These are phyloP conservation scores for Drosophila gaucha DNA, from an alignment of 2,888 invertebrate genomes.

Conservation along the genomic window DNA sequence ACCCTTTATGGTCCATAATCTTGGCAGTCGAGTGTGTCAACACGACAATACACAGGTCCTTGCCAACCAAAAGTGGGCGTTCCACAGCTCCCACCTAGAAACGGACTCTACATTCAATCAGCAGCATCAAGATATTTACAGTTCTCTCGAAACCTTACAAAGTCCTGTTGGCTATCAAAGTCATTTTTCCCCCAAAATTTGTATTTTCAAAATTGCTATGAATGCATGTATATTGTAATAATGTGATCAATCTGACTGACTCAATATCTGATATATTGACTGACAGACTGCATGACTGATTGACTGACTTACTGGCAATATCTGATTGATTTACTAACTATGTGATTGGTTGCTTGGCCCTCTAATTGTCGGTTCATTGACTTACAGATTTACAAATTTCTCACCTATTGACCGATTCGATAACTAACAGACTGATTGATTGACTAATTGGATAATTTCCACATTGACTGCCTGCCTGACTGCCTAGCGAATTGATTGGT, in stretches of 20 bases:
- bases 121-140: neutral
- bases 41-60: slow-evolving; percentile 8
- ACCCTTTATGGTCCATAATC: slow-evolving; percentile 20
- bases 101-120: neutral
- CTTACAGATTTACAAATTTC: neutral
- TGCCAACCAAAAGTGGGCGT: neutral
- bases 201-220: neutral
- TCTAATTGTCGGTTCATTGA: too few relatives aligned
- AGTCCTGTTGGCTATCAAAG: neutral
- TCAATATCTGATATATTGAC: neutral
- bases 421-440: neutral
- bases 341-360: neutral
- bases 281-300: neutral
- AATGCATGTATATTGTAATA: neutral
- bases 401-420: neutral
- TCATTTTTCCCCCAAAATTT: neutral
- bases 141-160: neutral
- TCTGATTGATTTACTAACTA: neutral
- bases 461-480: neutral
- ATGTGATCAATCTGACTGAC: too few relatives aligned
- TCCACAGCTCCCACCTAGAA: neutral
- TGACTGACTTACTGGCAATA: neutral
- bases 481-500: neutral
- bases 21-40: slow-evolving; percentile 11
- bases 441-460: neutral